These are phyloP conservation scores for Drosophila tripunctata DNA, from an alignment of 2,888 invertebrate genomes.

Conservation along the genomic window DNA sequence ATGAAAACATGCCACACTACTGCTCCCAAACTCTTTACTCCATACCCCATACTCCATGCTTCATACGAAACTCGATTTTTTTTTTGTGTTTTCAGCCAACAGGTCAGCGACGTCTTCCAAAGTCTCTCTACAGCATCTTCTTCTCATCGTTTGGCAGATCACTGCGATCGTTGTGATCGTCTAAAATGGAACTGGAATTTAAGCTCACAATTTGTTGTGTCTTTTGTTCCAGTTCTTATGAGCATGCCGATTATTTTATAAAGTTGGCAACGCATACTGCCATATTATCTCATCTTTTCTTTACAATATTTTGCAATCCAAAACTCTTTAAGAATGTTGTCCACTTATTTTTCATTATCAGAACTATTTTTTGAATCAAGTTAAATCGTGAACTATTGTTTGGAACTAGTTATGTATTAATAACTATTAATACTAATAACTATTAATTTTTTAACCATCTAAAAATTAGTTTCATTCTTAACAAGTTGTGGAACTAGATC, in stretches of 20 bases:
- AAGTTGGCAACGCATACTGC: not conserved
- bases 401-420: too few relatives aligned
- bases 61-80: slow-evolving; percentile 57
- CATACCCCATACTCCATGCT: slow-evolving; percentile 11
- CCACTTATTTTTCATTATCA: too few relatives aligned
- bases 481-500: too few relatives aligned
- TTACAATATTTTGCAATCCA: too few relatives aligned
- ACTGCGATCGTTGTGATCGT: slow-evolving; percentile 36
- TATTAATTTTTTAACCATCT: too few relatives aligned
- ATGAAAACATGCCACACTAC: slow-evolving; percentile 43
- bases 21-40: slow-evolving; percentile 3
- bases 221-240: not conserved
- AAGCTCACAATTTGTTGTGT: slow-evolving; percentile 51
- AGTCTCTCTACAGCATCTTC: not conserved
- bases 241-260: slow-evolving; percentile 8
- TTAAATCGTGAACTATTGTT: too few relatives aligned
- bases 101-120: slow-evolving; percentile 42
- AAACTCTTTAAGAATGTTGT: too few relatives aligned
- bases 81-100: slow-evolving; percentile 18
- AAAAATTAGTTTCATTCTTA: too few relatives aligned
- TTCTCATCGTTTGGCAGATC: slow-evolving; percentile 1
- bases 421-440: too few relatives aligned
- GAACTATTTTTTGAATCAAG: too few relatives aligned
- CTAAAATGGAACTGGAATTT: slow-evolving; percentile 68
- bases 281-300: too few relatives aligned